Conservation (phyloP, 2,888 invertebrate species). For the Adelphocoris suturalis region DNA sequence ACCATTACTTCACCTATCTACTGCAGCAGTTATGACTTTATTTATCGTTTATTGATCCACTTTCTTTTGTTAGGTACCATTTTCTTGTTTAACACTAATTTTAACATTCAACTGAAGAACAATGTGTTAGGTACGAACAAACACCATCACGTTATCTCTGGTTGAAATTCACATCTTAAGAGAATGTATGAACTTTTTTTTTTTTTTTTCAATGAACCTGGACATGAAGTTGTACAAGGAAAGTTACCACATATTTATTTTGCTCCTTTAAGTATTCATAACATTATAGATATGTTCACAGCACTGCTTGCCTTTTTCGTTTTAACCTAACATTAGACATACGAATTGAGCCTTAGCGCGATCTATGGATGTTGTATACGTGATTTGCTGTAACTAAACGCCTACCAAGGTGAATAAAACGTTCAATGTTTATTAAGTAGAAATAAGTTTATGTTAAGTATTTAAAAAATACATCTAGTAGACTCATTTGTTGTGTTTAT, state of each 20-base stretch:
- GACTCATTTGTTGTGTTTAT: not conserved
- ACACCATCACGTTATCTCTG: too few species aligned
- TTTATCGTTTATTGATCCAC: too few species aligned
- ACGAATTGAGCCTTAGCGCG: not conserved
- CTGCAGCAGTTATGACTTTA: not conserved
- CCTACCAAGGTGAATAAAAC: constrained; percentile 3
- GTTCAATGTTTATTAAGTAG: not conserved
- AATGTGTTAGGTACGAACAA: too few species aligned
- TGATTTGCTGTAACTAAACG: constrained; percentile 41
- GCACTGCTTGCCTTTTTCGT: not conserved
- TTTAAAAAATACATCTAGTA: not conserved
- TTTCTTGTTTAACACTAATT: too few species aligned
- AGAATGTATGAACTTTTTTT: too few species aligned
- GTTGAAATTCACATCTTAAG: too few species aligned
- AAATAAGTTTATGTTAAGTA: not conserved
- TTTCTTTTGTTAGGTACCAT: too few species aligned
- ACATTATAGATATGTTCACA: not conserved
- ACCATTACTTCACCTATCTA: not conserved
- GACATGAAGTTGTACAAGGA: constrained; percentile 1
- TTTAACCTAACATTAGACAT: too few species aligned
- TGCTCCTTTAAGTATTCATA: not conserved
- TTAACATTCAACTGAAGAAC: not conserved
- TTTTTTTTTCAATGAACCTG: too few species aligned
- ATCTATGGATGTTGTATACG: constrained; percentile 47
- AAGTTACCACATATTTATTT: constrained; percentile 7